phyloP scores from a whole-genome alignment of 2,888 invertebrate species.

The Petrolisthes manimaculis region DNA sequence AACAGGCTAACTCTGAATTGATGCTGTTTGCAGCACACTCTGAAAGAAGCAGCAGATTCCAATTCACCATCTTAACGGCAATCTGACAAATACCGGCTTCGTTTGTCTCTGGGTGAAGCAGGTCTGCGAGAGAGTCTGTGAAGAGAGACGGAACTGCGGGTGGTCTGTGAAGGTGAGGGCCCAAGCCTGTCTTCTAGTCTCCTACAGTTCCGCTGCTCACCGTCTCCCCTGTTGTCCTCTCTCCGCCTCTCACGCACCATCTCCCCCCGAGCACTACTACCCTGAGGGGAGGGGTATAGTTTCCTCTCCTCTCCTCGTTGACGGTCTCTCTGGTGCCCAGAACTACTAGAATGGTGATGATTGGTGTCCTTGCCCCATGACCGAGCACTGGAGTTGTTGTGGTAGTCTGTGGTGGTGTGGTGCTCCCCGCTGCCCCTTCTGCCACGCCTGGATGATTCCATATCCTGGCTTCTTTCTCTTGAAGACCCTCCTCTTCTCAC shows the following conservation, averaged over 20 bases:
- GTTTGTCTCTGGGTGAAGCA: constrained; percentile 47
- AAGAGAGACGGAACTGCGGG: constrained; percentile 23
- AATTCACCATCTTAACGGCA: too few species aligned
- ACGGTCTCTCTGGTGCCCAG: not conserved
- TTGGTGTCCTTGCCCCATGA: constrained; percentile 33
- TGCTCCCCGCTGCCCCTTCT: constrained; percentile 31
- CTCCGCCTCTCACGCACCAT: constrained; percentile 29
- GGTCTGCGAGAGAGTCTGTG: constrained; percentile 29
- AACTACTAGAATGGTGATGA: not conserved
- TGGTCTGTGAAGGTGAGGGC: constrained; percentile 35
- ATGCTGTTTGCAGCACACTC: too few species aligned
- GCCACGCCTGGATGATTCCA: constrained; percentile 32
- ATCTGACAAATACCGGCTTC: constrained; percentile 29
- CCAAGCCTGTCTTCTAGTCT: constrained; percentile 52
- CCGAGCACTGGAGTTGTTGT: constrained; percentile 17
- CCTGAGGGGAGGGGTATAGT: constrained; percentile 3
- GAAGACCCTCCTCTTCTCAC: not conserved
- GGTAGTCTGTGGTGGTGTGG: constrained; percentile 26
- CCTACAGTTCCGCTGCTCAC: constrained; percentile 24
- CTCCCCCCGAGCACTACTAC: constrained; percentile 31
- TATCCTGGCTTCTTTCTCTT: constrained; percentile 31
- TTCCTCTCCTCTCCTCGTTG: constrained; percentile 19
- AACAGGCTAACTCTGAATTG: too few species aligned
- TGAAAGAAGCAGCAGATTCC: too few species aligned
- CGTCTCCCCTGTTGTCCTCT: constrained; percentile 34